A percentile compares a stretch with the other conserved stretches of the same genome.
Conservation (phyloP, 92 coral and sea anemone genomes). For the Umimayanthus chanpuru region DNA sequence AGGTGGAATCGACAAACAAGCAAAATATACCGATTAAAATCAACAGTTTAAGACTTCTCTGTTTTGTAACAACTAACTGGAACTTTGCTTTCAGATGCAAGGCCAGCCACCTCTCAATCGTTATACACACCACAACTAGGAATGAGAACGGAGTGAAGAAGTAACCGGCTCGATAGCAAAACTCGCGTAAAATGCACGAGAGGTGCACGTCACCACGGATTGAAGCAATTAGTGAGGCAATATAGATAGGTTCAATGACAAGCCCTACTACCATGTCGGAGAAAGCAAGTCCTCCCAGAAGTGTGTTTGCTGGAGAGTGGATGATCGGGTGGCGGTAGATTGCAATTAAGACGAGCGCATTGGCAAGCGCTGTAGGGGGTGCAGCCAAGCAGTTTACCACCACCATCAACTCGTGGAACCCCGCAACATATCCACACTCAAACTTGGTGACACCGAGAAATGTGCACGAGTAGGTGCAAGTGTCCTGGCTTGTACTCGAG, state of each 20-base stretch:
- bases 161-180: slow-evolving; percentile 32
- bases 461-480: slow-evolving; percentile 18
- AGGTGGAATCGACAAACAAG: slow-evolving; percentile 31
- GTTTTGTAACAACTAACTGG: slow-evolving; percentile 21
- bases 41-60: slow-evolving; percentile 13
- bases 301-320: slow-evolving; percentile 31
- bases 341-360: slow-evolving; percentile 29
- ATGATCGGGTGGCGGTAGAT: slow-evolving; percentile 26
- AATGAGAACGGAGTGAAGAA: slow-evolving; percentile 36
- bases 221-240: slow-evolving; percentile 21
- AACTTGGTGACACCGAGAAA: slow-evolving; percentile 35
- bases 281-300: slow-evolving; percentile 25
- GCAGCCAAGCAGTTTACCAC: background rate
- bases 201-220: slow-evolving; percentile 9
- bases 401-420: slow-evolving; percentile 13
- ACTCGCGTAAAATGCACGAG: slow-evolving; percentile 31
- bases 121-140: slow-evolving; percentile 27
- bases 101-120: slow-evolving; percentile 27
- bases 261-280: slow-evolving; percentile 31
- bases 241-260: slow-evolving; percentile 12
- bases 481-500: background rate
- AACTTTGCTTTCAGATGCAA: slow-evolving; percentile 22
- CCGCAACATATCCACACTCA: slow-evolving; percentile 24
- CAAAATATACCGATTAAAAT: slow-evolving; percentile 7
- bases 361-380: slow-evolving; percentile 22